Percentiles rank a stretch among this genome's conserved stretches.
Evolutionary conservation across 2,888 invertebrate genomes (phyloP).

Genomic region (Cheilosia vulpina): DNA sequence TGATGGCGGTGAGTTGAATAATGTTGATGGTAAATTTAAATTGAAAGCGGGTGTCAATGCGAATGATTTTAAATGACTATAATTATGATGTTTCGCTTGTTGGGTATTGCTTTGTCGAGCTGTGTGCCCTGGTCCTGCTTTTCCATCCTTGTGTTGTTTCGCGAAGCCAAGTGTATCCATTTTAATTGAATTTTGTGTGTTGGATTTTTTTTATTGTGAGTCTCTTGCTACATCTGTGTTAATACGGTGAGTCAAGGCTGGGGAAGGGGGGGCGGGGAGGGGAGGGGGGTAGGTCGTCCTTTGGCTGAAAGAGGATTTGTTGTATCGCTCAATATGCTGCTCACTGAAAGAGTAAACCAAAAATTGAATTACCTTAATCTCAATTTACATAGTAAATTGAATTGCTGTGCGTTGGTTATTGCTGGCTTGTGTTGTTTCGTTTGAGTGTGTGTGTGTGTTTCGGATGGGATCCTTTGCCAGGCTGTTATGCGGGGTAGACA

Average conservation of each 20-base stretch:
- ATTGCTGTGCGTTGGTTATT: slow-evolving; percentile 45
- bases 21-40: slow-evolving; percentile 63
- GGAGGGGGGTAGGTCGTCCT: background rate
- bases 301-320: slow-evolving; percentile 44
- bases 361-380: slow-evolving; percentile 73
- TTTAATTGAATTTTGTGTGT: slow-evolving; percentile 35
- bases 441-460: background rate
- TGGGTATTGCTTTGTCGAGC: too few relatives aligned
- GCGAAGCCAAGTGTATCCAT: slow-evolving; percentile 20
- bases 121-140: background rate
- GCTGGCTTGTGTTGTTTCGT: slow-evolving; percentile 6
- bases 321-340: slow-evolving; percentile 67
- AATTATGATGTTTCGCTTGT: slow-evolving; percentile 62
- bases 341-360: slow-evolving; percentile 70
- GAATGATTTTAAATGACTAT: slow-evolving; percentile 73
- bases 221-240: background rate
- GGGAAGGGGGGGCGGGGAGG: too few relatives aligned
- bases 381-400: slow-evolving; percentile 74
- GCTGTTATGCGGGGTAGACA: background rate
- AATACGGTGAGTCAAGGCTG: background rate
- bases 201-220: background rate
- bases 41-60: slow-evolving; percentile 70
- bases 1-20: slow-evolving; percentile 38
- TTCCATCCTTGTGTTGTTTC: background rate
- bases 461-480: background rate